Base-by-base conservation (phyloP, 2,888 invertebrate species). In the Gari tellinella region DNA sequence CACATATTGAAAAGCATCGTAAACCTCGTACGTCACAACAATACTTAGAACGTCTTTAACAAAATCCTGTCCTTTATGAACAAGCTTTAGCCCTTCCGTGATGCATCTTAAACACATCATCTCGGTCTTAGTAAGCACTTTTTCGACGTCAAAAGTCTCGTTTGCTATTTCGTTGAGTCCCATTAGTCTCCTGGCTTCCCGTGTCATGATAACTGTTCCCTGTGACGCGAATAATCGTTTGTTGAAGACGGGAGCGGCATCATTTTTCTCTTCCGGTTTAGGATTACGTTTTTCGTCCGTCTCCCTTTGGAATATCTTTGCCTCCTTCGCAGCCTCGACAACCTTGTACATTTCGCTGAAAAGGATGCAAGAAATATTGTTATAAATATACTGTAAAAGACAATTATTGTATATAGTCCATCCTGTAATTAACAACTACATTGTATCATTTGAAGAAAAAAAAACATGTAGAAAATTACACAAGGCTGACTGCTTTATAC, bases 11-110 rank as follows among this genome's bases (percentile, higher is more conserved):
- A 80, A 81, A 0, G 86, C 75, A 14, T 74, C 72, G 61, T 86
- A 86, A 7, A 69, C 56, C 69, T 88, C 88, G 31, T 82, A 81
- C 10, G 87, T 82, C 3, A 86, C 72, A 8, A 83, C 84, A 38
- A 81, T 80, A 63, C 86, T 82, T 15, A 88, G 56, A 25, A 83
- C 86, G 52, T 88, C 86, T 64, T 88, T 88, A 3, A 88, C 82
- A 37, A 83, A 84, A 48, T 86, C 86, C 14, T 84, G 83, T 23
- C 83, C 85, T 69, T 83, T 83, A 65, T 88, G 88, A 23, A 88
- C 79, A 5, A 87, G 68, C 53, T 82, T 85, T 31, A 88, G 64
- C 7, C 87, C 87, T 3, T 88, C 86, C 1, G 85, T 84, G 17
- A 88, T 85, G 49, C 84, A 81, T n/a, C 84, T 48, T 80, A 88